Evolutionary conservation across 2,888 invertebrate genomes (phyloP), one percentile per base, ranked within the genome.

Genomic region (Synanthedon myopaeformis): DNA sequence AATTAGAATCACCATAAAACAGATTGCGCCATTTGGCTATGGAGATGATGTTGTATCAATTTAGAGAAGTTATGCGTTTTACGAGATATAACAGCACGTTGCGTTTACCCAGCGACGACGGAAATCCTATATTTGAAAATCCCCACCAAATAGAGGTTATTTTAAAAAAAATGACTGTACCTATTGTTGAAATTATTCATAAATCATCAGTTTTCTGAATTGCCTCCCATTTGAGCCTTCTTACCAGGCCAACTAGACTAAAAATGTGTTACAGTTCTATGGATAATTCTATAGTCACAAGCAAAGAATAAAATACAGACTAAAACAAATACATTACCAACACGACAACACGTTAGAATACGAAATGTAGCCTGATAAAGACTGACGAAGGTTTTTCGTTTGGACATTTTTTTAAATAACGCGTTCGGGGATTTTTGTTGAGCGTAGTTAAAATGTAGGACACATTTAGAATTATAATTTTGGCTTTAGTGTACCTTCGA

Each of bases 401-500:
- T 52, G 53, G 52, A 53, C 53, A 48, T 42, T 12, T 53, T 55
- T 55, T 51, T 53, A 55, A 55, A 55, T 55, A 53, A 35, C 42
- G 8, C 4, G n/a, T 13, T 45, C 14, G 45, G 13, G n/a, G n/a
- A n/a, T 45, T 45, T 8, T 12, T 45, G 45, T 45, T 45, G 45
- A 45, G 14, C 6, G 13, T 12, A 11, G 42, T n/a, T 45, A 45
- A 45, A 35, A 45, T 23, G 45, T 45, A 12, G 45, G 45, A 13
- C 45, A 45, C 13, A 45, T 45, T 45, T 45, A 13, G 45, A 45
- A 45, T 45, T n/a, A 12, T 45, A 45, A 45, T 45, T 45, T 14
- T 45, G 45, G 45, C 35, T 35, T 35, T 23, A 23, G 28, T 28
- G 2, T 28, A 35, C 35, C 10, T 35, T 35, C 35, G 6, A 35